phyloP scores from a whole-genome alignment of 2,113 vertebrate species.

The Zosterops pallidus region DNA sequence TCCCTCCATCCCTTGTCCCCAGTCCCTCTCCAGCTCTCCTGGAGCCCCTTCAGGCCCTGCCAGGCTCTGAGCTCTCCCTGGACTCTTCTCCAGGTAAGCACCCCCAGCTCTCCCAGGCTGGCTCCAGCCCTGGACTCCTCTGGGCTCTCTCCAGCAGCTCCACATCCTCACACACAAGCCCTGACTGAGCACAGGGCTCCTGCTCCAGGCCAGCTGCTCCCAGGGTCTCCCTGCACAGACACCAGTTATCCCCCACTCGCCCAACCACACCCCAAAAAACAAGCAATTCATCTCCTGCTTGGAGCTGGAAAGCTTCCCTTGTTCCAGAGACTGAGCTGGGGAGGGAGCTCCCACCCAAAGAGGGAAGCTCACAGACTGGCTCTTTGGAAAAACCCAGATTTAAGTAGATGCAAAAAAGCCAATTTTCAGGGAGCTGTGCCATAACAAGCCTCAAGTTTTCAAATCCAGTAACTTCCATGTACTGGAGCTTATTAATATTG shows the following conservation, averaged over 20 bases:
- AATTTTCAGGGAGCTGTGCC: background rate
- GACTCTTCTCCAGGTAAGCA: background rate
- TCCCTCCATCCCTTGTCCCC: background rate
- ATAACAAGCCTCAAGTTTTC: background rate
- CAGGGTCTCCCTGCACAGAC: background rate
- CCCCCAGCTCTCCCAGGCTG: background rate
- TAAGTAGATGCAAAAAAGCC: background rate
- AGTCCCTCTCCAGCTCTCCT: background rate
- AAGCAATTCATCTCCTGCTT: background rate
- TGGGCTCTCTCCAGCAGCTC: background rate
- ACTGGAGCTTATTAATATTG: background rate
- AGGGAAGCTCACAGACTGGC: background rate
- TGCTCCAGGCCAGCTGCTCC: background rate
- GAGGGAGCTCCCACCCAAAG: background rate
- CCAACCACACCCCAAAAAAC: background rate
- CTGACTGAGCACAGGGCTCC: background rate
- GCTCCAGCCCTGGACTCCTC: background rate
- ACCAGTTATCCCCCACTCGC: background rate
- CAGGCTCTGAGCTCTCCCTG: background rate
- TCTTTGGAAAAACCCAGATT: background rate
- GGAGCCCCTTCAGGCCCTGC: background rate
- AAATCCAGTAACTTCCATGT: background rate
- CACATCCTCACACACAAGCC: fast-evolving
- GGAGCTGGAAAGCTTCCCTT: background rate
- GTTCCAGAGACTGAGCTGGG: background rate